Evolutionary conservation across 2,113 vertebrate genomes (phyloP), one percentile per base, ranked within the genome.

Genomic region (Taurulus bubalis): DNA sequence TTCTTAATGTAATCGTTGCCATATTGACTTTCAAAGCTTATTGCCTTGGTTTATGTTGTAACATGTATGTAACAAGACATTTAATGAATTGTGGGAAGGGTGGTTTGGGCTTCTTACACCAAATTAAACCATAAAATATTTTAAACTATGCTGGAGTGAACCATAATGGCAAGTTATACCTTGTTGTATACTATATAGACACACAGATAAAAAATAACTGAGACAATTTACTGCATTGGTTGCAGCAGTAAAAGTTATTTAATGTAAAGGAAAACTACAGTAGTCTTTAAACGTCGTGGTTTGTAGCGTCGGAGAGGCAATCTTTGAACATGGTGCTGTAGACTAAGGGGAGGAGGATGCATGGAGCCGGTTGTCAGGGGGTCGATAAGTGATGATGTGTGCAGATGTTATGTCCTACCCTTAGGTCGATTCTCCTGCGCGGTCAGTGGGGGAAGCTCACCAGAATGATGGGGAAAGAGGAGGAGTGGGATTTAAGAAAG

Each of bases 381-480:
- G 83, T 76, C 71, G 34, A 90, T 85, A 87, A 90, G 79, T 86
- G 87, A 91, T 91, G 85, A 90, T 92, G 87, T 83, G 69, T 90
- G 85, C 90, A 92, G 79, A 91, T 84, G 85, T 83, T 74, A 30
- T 62, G 49, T 69, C 83, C 77, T 79, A 40, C 73, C 63, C 77
- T 64, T 71, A 24, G 80, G 78, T 86, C 45, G 1, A 82, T 93
- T 58, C 51, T 63, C 59, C 71, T 38, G 75, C 1, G 16, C 16
- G n/a, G 76, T 85, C 80, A 71, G 53, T 71, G 71, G 70, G 71
- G 77, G 75, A 77, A 64, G 58, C 62, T 75, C 0, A 1, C 55
- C 40, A 70, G 53, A 67, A 74, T 63, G 53, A 77, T 0, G n/a
- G 49, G 82, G 71, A 59, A 49, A 18, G 83, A 69, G 79, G 49